These are phyloP conservation scores for Cyclophora punctaria DNA, from an alignment of 2,888 invertebrate genomes.

Conservation along the genomic window DNA sequence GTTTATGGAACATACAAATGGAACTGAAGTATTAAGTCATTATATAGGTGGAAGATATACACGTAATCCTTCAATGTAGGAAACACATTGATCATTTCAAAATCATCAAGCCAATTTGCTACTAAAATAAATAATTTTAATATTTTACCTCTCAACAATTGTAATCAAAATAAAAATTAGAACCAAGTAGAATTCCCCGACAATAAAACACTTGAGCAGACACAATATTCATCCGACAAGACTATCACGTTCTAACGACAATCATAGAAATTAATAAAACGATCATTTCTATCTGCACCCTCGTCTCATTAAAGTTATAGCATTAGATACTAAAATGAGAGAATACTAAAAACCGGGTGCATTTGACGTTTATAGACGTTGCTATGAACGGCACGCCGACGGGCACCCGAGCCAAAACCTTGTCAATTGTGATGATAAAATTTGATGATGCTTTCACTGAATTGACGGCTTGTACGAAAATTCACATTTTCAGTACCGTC, in stretches of 20 bases:
- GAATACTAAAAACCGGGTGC: conserved; percentile 8
- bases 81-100: too few relatives aligned
- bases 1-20: too few relatives aligned
- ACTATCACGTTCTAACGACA: background rate
- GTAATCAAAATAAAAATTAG: too few relatives aligned
- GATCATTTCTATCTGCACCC: background rate
- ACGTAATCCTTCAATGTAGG: too few relatives aligned
- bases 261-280: background rate
- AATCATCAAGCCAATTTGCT: too few relatives aligned
- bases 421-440: conserved; percentile 64
- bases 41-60: too few relatives aligned
- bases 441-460: conserved; percentile 42
- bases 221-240: background rate
- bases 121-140: too few relatives aligned
- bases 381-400: conserved; percentile 19
- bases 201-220: too few relatives aligned
- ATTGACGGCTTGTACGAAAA: too few relatives aligned
- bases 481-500: conserved; percentile 46
- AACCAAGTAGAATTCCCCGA: too few relatives aligned
- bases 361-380: conserved; percentile 28
- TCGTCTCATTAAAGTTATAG: background rate
- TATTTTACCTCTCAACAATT: too few relatives aligned
- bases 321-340: background rate
- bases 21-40: too few relatives aligned
- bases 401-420: conserved; percentile 52